Base-by-base conservation (phyloP, 1,140 invertebrate species). In the Drosophila teissieri region DNA sequence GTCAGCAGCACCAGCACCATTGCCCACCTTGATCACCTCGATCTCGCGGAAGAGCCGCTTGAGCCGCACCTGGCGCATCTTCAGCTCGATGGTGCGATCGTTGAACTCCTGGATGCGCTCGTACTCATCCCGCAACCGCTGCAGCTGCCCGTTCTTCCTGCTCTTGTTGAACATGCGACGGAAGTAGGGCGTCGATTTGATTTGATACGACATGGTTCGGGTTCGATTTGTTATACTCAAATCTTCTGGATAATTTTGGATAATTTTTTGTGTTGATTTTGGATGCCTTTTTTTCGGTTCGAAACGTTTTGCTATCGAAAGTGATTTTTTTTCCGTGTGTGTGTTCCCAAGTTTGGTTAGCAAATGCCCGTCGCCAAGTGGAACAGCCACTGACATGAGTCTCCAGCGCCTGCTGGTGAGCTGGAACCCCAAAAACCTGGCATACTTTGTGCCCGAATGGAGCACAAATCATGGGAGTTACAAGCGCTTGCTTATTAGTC, bases 91-190 rank as follows among this genome's bases (percentile, higher is more conserved):
- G 24, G 85, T 86, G 48, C 67, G 85, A 49, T 91, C 90, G 12
- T 91, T 90, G 52, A 91, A 91, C 55, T 86, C 82, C 45, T 90
- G 82, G 12, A 91, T 90, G 15, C 90, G 73, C 7, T 91, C 90
- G 17, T 91, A 91, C 57, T 91, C 90, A 45, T 91, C 90, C 7
- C 83, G 61, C 48, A 91, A 48, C 0, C 73, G 69, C 61, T 91
- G 90, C 61, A 91, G 45, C 19, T 91, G 85, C 0, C 85, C 90
- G 42, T 91, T 91, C 10, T 68, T 70, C 24, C 89, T 89, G 57
- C 90, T 91, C 11, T 78, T 79, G 52, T 80, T 81, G 57, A 88
- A 75, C 57, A 91, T 84, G 27, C 90, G 90, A 2, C 82, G 85
- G 8, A 77, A 90, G 44, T 73, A 90, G 0, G 90, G 85, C 34